These are phyloP conservation scores for Schizaphis graminum DNA, from an alignment of 2,888 invertebrate genomes.

Conservation along the genomic window DNA sequence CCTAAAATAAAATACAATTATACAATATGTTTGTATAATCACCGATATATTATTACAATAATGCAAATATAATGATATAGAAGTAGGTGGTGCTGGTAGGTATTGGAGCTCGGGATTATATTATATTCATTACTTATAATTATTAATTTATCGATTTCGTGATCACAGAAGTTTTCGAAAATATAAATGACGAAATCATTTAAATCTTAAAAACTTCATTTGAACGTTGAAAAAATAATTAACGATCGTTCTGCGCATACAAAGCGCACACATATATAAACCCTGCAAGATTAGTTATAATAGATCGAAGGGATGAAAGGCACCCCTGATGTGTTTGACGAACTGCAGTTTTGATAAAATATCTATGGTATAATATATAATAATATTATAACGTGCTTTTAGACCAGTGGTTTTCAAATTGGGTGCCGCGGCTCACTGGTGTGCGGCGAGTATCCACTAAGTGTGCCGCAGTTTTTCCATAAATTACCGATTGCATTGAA, in stretches of 20 bases:
- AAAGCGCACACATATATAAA: background rate
- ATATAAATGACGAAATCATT: background rate
- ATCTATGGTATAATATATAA: background rate
- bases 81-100: background rate
- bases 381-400: background rate
- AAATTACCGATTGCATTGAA: too few species aligned
- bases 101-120: too few species aligned
- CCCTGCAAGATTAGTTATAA: background rate
- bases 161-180: background rate
- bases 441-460: too few species aligned
- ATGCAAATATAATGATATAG: background rate
- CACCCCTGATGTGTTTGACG: background rate
- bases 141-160: background rate
- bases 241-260: background rate
- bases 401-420: too few species aligned
- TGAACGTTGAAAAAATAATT: background rate
- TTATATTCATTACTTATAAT: background rate
- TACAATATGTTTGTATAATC: background rate
- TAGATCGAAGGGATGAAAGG: background rate
- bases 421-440: too few species aligned
- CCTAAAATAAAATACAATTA: background rate
- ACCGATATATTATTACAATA: background rate
- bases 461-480: too few species aligned
- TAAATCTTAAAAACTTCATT: background rate
- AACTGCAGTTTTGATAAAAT: background rate